Evolutionary conservation across 1,140 invertebrate genomes (phyloP).

Genomic region (Yoshiicerus persimilis): DNA sequence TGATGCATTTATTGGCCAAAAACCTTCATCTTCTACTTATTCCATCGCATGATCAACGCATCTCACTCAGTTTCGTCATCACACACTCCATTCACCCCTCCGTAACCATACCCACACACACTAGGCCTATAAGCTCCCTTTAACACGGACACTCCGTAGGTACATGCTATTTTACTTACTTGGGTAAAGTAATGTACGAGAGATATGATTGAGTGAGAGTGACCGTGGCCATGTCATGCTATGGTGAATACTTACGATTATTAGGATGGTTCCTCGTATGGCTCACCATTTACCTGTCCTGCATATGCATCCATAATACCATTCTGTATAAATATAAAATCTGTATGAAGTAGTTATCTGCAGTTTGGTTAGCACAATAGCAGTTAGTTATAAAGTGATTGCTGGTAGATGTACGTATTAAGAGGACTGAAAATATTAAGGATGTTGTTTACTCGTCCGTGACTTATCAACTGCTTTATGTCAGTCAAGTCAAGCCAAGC

Average conservation of each 20-base stretch:
- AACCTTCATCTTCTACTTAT: slow-evolving; percentile 41
- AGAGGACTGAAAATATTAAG: not conserved
- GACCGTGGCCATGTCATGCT: not conserved
- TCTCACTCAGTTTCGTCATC: slow-evolving; percentile 30
- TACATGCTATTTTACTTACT: not conserved
- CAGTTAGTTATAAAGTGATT: no score
- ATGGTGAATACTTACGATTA: not conserved
- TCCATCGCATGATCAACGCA: slow-evolving; percentile 44
- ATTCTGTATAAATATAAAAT: no score
- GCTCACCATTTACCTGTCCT: not conserved
- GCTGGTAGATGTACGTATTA: not conserved
- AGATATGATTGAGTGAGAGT: not conserved
- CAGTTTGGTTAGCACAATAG: no score
- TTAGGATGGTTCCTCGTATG: not conserved
- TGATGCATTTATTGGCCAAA: slow-evolving; percentile 50
- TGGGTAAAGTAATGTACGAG: not conserved
- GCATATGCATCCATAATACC: not conserved
- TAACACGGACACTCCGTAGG: no score
- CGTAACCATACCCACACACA: not conserved
- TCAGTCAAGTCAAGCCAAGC: not conserved
- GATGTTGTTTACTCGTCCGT: slow-evolving; percentile 7
- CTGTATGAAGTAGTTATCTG: no score
- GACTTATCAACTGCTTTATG: slow-evolving; percentile 16
- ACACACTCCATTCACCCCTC: slow-evolving; percentile 20
- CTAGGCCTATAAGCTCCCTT: not conserved